Percentiles rank a stretch among this genome's conserved stretches.
phyloP scores from a whole-genome alignment of 2,113 vertebrate species.

The Anser brachyrhynchus region DNA sequence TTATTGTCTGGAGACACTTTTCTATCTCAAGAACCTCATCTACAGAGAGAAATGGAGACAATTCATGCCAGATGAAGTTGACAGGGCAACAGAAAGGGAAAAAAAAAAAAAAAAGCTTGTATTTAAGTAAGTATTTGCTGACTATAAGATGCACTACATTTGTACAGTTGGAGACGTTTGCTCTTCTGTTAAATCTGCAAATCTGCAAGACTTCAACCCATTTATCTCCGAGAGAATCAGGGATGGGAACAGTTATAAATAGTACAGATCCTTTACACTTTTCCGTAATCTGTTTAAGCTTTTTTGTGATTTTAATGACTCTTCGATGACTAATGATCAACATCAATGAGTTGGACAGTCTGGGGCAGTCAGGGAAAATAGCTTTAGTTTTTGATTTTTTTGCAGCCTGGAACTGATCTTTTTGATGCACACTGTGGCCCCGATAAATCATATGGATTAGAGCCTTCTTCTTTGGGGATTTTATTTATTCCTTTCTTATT shows the following conservation, averaged over 20 bases:
- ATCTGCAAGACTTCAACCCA: not conserved
- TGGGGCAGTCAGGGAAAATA: not conserved
- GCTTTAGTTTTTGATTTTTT: not conserved
- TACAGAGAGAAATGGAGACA: not conserved
- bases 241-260: not conserved
- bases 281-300: not conserved
- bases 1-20: not conserved
- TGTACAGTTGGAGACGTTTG: not conserved
- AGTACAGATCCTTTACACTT: not conserved
- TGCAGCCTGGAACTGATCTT: not conserved
- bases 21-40: not conserved
- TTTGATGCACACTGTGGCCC: not conserved
- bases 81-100: not conserved
- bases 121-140: not conserved
- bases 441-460: not conserved
- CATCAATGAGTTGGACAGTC: not conserved
- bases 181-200: not conserved
- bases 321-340: not conserved
- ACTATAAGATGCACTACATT: not conserved
- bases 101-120: not conserved
- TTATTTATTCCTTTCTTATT: not conserved
- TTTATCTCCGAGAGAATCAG: not conserved
- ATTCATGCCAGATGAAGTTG: not conserved
- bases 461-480: not conserved
- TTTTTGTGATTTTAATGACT: slow-evolving; percentile 13